Evolutionary conservation across 2,888 invertebrate species (phyloP).

Genomic region (Mellilla xanthometata): DNA sequence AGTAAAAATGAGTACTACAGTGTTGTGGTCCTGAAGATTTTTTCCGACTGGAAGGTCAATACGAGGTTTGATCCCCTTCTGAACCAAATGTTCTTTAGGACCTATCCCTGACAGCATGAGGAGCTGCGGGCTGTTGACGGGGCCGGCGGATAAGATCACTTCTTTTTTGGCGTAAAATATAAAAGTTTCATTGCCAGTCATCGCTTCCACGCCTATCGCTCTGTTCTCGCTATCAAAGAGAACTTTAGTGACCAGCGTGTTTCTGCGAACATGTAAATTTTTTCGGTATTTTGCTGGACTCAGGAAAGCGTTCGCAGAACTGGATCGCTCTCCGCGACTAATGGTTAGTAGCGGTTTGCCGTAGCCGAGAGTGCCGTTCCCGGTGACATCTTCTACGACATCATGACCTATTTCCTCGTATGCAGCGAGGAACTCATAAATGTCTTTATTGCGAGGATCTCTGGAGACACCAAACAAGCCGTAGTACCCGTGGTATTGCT

Average conservation of each 20-base stretch:
- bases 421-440: constrained; percentile 39
- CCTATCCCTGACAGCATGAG: constrained; percentile 63
- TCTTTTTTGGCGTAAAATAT: constrained; percentile 38
- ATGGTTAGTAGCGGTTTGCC: constrained; percentile 11
- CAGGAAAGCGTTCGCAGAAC: constrained; percentile 19
- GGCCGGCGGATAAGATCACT: constrained; percentile 59
- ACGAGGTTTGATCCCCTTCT: constrained; percentile 41
- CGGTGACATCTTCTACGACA: constrained; percentile 40
- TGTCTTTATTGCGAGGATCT: constrained; percentile 8
- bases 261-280: constrained; percentile 25
- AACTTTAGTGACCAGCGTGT: constrained; percentile 29
- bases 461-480: constrained; percentile 35
- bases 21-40: constrained; percentile 55
- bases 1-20: no score
- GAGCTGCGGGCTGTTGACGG: constrained; percentile 57
- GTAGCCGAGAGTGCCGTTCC: constrained; percentile 16
- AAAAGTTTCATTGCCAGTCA: constrained; percentile 22
- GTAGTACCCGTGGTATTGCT: constrained; percentile 29
- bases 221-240: constrained; percentile 25
- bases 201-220: constrained; percentile 26
- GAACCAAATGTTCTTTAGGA: constrained; percentile 43
- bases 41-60: constrained; percentile 55
- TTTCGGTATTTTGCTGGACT: constrained; percentile 3
- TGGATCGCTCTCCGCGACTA: constrained; percentile 12
- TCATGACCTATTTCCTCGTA: constrained; percentile 60